Evolutionary conservation across 2,797 vertebrate species (phyloP).

Genomic region (Chrosomus eos): DNA sequence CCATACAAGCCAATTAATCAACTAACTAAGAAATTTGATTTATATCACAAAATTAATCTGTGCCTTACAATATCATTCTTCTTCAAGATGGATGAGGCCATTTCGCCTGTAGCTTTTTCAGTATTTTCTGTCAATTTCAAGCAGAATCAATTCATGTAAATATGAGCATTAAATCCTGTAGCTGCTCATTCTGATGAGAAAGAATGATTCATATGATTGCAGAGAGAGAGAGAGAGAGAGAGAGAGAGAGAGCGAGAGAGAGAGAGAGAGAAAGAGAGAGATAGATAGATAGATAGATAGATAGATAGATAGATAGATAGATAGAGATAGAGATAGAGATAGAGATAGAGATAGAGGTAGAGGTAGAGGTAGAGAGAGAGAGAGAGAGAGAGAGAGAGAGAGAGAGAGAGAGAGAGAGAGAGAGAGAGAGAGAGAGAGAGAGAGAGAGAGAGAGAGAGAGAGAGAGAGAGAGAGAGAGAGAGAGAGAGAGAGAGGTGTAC

Average conservation of each 20-base stretch:
- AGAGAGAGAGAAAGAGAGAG: too few relatives aligned
- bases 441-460: neutral
- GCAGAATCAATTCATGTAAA: constrained; percentile 74
- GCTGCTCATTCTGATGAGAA: constrained; percentile 57
- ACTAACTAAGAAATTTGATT: constrained; percentile 37
- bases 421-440: neutral
- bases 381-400: constrained; percentile 6
- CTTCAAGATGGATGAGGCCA: constrained; percentile 65
- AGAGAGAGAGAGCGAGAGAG: too few relatives aligned
- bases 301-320: neutral
- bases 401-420: too few relatives aligned
- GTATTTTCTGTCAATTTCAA: constrained; percentile 62
- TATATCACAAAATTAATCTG: constrained; percentile 15
- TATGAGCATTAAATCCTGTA: constrained; percentile 69
- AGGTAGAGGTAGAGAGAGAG: neutral
- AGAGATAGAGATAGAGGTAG: too few relatives aligned
- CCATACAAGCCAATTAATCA: constrained; percentile 30
- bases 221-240: constrained; percentile 9
- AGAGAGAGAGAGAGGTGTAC: neutral
- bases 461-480: too few relatives aligned
- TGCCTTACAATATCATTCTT: constrained; percentile 23
- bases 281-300: too few relatives aligned
- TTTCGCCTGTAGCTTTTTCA: constrained; percentile 72
- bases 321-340: too few relatives aligned
- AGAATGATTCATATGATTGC: constrained; percentile 6